Percentiles rank a stretch among this genome's conserved stretches.
These are phyloP conservation scores for Aleadryas rufinucha DNA, from an alignment of 2,113 vertebrate species.

Conservation along the genomic window DNA sequence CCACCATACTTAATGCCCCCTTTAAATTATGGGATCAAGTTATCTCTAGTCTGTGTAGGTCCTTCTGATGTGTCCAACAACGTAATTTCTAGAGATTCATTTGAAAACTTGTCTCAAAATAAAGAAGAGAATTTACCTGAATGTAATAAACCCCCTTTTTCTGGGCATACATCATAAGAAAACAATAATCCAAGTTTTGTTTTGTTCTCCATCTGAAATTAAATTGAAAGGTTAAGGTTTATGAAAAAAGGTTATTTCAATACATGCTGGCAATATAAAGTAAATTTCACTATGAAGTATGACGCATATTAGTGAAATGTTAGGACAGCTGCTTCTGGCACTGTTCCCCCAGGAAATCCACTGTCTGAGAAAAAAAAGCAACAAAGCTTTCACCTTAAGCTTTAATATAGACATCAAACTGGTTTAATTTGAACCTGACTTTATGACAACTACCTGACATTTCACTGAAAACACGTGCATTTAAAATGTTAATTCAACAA, in stretches of 20 bases:
- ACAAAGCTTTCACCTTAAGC: background rate
- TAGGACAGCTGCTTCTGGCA: constrained; percentile 4
- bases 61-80: background rate
- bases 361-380: background rate
- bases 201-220: constrained; percentile 94
- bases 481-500: background rate
- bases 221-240: constrained; percentile 14
- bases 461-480: background rate
- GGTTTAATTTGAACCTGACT: background rate
- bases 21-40: background rate
- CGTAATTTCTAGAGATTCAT: background rate
- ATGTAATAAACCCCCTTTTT: constrained; percentile 95
- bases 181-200: constrained; percentile 97
- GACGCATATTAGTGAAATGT: background rate
- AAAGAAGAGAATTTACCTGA: constrained; percentile 79
- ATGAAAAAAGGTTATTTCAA: background rate
- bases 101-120: background rate
- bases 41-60: background rate
- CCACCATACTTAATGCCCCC: background rate
- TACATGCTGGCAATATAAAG: background rate
- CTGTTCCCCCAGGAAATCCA: background rate
- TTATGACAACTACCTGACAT: background rate
- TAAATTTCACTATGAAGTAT: background rate
- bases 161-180: constrained; percentile 99
- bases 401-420: background rate